These are phyloP conservation scores for Platichthys stellatus DNA, from an alignment of 2,113 vertebrate genomes.

Conservation along the genomic window DNA sequence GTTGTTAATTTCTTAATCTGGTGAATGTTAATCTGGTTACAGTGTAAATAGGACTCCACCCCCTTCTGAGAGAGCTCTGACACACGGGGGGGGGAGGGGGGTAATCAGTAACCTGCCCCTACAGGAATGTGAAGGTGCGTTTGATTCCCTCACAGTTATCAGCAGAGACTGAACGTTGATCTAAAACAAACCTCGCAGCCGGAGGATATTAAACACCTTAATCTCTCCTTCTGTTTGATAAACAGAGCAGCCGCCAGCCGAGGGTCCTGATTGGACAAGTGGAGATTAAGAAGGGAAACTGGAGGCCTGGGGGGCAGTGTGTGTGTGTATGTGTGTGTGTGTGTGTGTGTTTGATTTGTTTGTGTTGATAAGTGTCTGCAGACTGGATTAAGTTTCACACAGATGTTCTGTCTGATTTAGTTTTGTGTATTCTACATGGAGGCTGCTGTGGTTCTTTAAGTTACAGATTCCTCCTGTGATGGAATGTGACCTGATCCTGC, in stretches of 20 bases:
- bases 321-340: too few species aligned
- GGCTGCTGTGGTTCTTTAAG: not conserved
- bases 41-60: too few species aligned
- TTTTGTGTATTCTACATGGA: too few species aligned
- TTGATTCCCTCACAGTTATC: constrained; percentile 24
- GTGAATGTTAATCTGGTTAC: too few species aligned
- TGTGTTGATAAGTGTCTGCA: not conserved
- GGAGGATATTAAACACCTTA: not conserved
- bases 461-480: too few species aligned
- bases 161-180: not conserved
- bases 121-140: constrained; percentile 16
- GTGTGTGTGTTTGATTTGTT: not conserved
- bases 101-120: constrained; percentile 36
- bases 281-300: constrained; percentile 44
- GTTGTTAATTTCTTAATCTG: too few species aligned
- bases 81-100: too few species aligned
- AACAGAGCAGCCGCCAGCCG: constrained; percentile 27
- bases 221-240: constrained; percentile 58
- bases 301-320: not conserved
- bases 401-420: not conserved
- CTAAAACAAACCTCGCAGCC: too few species aligned
- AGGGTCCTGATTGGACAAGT: constrained; percentile 37
- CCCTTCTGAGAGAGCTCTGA: not conserved
- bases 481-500: too few species aligned
- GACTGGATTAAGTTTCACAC: not conserved